These are phyloP conservation scores for Sphenodon punctatus DNA, from an alignment of 2,797 vertebrate genomes.

Conservation along the genomic window DNA sequence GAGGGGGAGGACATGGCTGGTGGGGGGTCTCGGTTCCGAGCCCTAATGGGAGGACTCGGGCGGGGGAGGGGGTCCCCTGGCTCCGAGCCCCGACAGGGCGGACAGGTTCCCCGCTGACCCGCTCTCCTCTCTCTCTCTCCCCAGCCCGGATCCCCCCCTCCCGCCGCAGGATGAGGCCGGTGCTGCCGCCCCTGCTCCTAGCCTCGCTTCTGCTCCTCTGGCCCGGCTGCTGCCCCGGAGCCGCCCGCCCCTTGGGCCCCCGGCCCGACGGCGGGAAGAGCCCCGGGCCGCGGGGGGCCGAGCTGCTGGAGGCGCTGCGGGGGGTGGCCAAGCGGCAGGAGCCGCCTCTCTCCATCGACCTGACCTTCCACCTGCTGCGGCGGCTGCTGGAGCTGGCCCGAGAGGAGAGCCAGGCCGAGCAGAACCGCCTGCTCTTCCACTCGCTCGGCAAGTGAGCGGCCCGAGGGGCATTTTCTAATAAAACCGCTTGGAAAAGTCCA, in stretches of 20 bases:
- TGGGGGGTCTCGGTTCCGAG: too few relatives aligned
- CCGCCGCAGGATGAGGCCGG: slow-evolving; percentile 49
- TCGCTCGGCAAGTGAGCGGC: slow-evolving; percentile 86
- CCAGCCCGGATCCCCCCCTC: neutral
- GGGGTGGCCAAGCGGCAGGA: slow-evolving; percentile 86
- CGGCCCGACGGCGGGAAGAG: slow-evolving; percentile 6
- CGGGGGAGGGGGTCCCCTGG: too few relatives aligned
- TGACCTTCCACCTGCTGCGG: slow-evolving; percentile 93
- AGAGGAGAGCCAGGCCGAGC: slow-evolving; percentile 85
- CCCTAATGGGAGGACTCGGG: neutral
- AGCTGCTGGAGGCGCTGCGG: slow-evolving; percentile 57
- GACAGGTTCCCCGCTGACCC: neutral
- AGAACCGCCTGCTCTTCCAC: slow-evolving; percentile 90
- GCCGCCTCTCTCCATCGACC: slow-evolving; percentile 91
- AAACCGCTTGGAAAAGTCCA: slow-evolving; percentile 53
- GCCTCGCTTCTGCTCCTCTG: slow-evolving; percentile 34
- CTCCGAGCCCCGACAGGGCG: neutral
- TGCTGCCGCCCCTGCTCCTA: slow-evolving; percentile 21
- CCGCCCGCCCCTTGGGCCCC: slow-evolving; percentile 10
- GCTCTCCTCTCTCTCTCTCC: neutral
- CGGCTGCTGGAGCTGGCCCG: slow-evolving; percentile 91
- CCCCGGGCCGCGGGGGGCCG: slow-evolving; percentile 25
- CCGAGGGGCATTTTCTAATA: slow-evolving; percentile 66
- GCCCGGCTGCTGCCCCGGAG: neutral
- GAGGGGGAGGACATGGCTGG: too few relatives aligned